These are phyloP conservation scores for Andrena fulva DNA, from an alignment of 2,888 invertebrate genomes.

Conservation along the genomic window DNA sequence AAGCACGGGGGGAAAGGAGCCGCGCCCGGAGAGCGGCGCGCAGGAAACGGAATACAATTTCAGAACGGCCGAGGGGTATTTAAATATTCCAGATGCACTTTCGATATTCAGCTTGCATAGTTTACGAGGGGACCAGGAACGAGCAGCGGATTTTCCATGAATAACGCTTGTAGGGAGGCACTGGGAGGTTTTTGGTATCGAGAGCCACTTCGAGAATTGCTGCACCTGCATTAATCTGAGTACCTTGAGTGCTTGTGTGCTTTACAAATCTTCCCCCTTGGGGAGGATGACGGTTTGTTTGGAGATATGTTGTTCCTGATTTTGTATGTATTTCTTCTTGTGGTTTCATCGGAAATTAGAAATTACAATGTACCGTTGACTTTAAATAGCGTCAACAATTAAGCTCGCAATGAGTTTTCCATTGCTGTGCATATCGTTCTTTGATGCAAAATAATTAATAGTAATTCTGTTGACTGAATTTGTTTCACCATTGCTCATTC, in stretches of 20 bases:
- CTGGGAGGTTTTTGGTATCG: no score
- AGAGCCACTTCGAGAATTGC: no score
- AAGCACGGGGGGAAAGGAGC: slow-evolving; percentile 3
- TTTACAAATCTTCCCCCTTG: no score
- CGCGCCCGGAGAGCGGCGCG: not conserved
- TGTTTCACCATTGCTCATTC: slow-evolving; percentile 20
- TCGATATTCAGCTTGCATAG: slow-evolving; percentile 1
- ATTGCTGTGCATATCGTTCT: not conserved
- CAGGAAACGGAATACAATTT: not conserved
- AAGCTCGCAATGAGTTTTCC: not conserved
- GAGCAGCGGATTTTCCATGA: no score
- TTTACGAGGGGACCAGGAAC: not conserved
- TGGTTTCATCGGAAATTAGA: not conserved
- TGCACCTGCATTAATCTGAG: no score
- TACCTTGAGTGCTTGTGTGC: no score
- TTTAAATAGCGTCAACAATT: no score
- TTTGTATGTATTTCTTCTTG: not conserved
- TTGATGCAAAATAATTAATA: not conserved
- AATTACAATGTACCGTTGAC: not conserved
- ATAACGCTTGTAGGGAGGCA: no score
- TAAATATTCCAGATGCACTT: slow-evolving; percentile 13
- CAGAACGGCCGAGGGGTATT: not conserved
- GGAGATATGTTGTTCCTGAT: no score
- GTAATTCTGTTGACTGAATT: slow-evolving; percentile 31
- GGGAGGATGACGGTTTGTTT: no score